phyloP scores from a whole-genome alignment of 1,140 invertebrate species.

The Asbolus verrucosus region DNA sequence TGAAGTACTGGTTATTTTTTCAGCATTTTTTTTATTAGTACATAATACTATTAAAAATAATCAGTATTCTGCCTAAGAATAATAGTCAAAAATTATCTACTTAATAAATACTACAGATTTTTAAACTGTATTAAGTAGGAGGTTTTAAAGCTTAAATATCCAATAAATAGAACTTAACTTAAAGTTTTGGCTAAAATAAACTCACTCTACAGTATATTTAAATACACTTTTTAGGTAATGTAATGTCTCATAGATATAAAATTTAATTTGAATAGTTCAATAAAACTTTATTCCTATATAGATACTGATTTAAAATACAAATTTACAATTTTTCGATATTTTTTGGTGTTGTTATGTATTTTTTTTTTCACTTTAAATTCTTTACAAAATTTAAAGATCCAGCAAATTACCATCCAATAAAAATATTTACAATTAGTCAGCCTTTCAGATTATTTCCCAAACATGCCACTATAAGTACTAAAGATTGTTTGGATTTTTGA shows the following conservation, averaged over 20 bases:
- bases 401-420: constrained; percentile 29
- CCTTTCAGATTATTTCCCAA: constrained; percentile 26
- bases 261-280: constrained; percentile 60
- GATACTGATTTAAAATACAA: constrained; percentile 59
- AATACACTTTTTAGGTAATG: constrained; percentile 58
- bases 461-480: constrained; percentile 46
- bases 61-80: constrained; percentile 52
- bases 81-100: constrained; percentile 58
- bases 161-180: constrained; percentile 56
- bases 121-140: constrained; percentile 51
- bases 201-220: constrained; percentile 59
- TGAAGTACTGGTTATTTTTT: constrained; percentile 50
- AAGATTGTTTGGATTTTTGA: constrained; percentile 59
- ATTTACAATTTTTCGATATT: constrained; percentile 60
- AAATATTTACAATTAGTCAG: constrained; percentile 36
- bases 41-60: constrained; percentile 45
- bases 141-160: constrained; percentile 57
- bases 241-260: constrained; percentile 60
- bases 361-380: constrained; percentile 39
- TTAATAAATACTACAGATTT: constrained; percentile 57
- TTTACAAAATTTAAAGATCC: constrained; percentile 46
- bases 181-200: constrained; percentile 56
- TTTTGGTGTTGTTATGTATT: constrained; percentile 56
- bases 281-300: constrained; percentile 56
- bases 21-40: constrained; percentile 33